These are phyloP conservation scores for Pogoniulus pusillus DNA, from an alignment of 2,797 vertebrate genomes.

Conservation along the genomic window DNA sequence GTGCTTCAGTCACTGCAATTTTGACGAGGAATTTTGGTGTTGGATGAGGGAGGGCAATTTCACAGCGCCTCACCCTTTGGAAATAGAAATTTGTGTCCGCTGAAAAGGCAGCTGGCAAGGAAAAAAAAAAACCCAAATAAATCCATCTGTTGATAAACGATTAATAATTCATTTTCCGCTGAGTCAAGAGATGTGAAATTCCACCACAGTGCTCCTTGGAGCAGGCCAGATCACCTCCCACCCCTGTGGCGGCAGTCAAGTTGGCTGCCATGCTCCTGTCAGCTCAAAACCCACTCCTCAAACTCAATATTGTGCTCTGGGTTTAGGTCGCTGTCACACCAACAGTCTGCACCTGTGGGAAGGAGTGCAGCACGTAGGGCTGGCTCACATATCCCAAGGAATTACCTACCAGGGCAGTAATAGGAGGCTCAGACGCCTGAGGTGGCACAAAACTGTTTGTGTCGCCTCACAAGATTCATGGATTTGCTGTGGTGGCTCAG, in stretches of 20 bases:
- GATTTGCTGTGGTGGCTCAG: background rate
- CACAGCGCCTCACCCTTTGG: background rate
- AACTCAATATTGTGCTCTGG: fast-evolving
- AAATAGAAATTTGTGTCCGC: background rate
- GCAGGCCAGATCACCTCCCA: background rate
- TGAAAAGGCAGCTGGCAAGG: background rate
- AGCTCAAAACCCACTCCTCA: background rate
- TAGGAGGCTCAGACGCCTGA: fast-evolving
- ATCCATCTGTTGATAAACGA: background rate
- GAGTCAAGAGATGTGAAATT: background rate
- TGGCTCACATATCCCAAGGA: background rate
- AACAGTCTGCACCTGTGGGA: fast-evolving
- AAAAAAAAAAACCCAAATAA: background rate
- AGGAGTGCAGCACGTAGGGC: fast-evolving
- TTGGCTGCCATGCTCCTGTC: background rate
- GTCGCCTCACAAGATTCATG: background rate
- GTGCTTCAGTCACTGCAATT: background rate
- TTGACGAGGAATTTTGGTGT: background rate
- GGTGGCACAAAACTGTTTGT: background rate
- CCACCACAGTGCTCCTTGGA: fast-evolving
- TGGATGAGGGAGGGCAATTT: background rate
- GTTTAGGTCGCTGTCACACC: background rate
- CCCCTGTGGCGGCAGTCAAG: fast-evolving
- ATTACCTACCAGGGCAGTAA: background rate
- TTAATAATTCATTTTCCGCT: background rate